Base-by-base conservation (phyloP, 2,113 vertebrate species). In the Penelope pileata region DNA sequence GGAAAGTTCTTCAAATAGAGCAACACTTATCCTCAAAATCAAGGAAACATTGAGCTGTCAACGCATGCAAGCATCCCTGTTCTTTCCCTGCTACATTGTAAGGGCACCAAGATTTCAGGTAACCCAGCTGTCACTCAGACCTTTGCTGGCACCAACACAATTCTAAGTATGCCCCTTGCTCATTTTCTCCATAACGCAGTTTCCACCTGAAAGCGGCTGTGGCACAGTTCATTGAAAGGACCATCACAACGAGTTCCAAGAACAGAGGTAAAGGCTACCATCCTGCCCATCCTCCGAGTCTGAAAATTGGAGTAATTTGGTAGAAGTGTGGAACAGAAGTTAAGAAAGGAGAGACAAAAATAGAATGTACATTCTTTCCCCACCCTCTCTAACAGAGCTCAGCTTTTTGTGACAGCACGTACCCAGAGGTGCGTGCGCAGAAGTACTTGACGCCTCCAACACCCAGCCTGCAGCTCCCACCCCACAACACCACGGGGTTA, bases 131-230 rank as follows among this genome's bases (percentile, higher is more conserved):
- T 21, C 7, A 4, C 58, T 56, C 4, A 1, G 63, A 86, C 50
- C 75, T 88, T 4, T 4, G 9, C 75, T 76, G 79, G 63, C 63
- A 90, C 32, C 43, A 38, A 4, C 27, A n/a, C 64, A 34, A n/a
- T 4, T 22, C 0, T 17, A 24, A 90, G 23, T 0, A 15, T 27
- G 47, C 36, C 60, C 51, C 56, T 11, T 4, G 36, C 58, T 90
- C 63, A 2, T 51, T 45, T 29, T 9, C n/a, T 74, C 34, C 9
- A 0, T 19, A n/a, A 69, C 0, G 0, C 36, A 69, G 54, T 0
- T 40, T 21, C 47, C 85, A 54, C 51, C 26, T 1, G 27, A 60
- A 26, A 92, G 83, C 56, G 74, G 30, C 5, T 53, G 36, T 15
- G 2, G 63, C 63, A 26, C 17, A 4, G 64, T 4, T 84, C 73